Evolutionary conservation across 1,140 invertebrate species (phyloP), one percentile per base, ranked within the genome.

Genomic region (Philopotamus ludificatus): DNA sequence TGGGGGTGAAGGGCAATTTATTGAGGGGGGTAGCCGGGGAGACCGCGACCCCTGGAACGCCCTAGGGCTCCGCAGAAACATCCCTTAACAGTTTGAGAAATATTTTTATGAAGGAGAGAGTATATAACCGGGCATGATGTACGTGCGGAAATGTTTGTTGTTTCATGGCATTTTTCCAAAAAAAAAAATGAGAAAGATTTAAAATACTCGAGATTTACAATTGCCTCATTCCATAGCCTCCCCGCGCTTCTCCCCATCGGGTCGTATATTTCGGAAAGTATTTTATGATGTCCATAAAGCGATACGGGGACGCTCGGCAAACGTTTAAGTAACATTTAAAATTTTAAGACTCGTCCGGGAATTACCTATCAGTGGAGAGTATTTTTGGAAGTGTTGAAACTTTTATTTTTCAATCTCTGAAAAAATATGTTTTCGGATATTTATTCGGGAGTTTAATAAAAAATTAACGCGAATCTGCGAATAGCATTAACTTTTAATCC

Each of bases 101-200:
- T 22, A 21, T 59, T 47, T 64, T 64, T 55, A 64, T 45, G 55
- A 65, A 65, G 26, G 42, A 34, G 12, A 42, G 42, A 34, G 12
- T 34, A 53, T 44, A 22, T 26, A 23, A 51, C 39, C 25, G 23
- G 44, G 18, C 18, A 64, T 47, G 39, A 26, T 64, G 62, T 63
- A 63, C 51, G 23, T 23, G 50, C 51, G 34, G 51, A 59, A 59
- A 22, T 41, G 55, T 42, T 15, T 28, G 55, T 41, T 59, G 23
- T 53, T 53, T 26, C 50, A 21, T 10, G 18, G 50, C 50, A 8
- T 18, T 59, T 47, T 47, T 16, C 44, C 18, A 7, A 16, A 16
- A 12, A 4, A 7, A 7, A 16, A 47, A 47, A 12, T 9, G 18
- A 47, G 18, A 47, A 47, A 15, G 10, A 47, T 47, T 47, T 20